Conservation (phyloP, 1,140 invertebrate genomes). For the Manduca sexta region DNA sequence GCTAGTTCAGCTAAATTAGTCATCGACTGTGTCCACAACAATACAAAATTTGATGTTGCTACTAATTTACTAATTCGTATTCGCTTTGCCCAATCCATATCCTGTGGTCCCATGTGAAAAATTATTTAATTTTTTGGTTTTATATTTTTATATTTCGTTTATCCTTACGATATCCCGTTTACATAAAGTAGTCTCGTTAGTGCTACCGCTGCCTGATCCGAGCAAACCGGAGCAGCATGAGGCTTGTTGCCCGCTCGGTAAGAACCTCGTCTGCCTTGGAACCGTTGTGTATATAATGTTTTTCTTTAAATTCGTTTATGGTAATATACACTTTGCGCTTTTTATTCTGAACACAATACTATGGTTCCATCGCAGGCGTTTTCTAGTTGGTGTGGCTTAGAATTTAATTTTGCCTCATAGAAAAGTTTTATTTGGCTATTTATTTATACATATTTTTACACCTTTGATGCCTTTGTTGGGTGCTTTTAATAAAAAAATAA, state of each 20-base stretch:
- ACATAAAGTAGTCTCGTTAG: conserved; percentile 78
- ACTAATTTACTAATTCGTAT: conserved; percentile 72
- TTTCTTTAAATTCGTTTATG: conserved; percentile 24
- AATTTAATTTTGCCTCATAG: conserved; percentile 29
- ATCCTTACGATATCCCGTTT: conserved; percentile 44
- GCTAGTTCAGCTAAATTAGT: conserved; percentile 24
- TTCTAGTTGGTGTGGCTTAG: conserved; percentile 51
- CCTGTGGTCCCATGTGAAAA: conserved; percentile 33
- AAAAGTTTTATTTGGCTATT: conserved; percentile 13
- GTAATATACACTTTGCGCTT: conserved; percentile 23
- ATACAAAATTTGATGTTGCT: conserved; percentile 44
- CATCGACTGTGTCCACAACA: conserved; percentile 25
- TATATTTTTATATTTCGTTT: conserved; percentile 55
- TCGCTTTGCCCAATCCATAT: conserved; percentile 63
- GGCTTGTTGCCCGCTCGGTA: conserved; percentile 88
- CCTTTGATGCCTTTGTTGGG: conserved; percentile 28
- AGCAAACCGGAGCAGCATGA: conserved; percentile 90
- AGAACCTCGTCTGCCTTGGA: conserved; percentile 60
- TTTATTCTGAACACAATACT: conserved; percentile 23
- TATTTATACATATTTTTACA: conserved; percentile 20
- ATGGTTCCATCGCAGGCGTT: conserved; percentile 41
- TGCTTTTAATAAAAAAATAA: conserved; percentile 11
- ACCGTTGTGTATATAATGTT: conserved; percentile 19
- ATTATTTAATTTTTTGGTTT: conserved; percentile 33
- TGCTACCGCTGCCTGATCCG: conserved; percentile 87